phyloP scores from a whole-genome alignment of 2,797 vertebrate genomes.

The Sciaenops ocellatus region DNA sequence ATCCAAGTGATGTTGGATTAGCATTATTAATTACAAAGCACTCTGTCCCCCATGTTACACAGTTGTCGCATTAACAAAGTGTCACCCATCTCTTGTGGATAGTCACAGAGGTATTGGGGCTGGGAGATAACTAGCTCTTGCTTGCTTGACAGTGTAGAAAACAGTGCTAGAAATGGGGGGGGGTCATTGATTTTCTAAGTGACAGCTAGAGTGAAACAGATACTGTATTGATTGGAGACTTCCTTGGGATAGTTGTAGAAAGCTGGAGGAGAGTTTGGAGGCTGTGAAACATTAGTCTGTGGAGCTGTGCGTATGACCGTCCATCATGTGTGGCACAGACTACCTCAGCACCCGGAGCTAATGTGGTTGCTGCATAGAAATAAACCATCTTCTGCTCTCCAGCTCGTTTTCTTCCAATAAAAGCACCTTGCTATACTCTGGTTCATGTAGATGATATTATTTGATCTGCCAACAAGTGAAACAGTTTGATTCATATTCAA shows the following conservation, averaged over 20 bases:
- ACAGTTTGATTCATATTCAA: slow-evolving; percentile 66
- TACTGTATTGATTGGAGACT: slow-evolving; percentile 72
- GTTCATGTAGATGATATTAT: slow-evolving; percentile 45
- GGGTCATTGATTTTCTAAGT: slow-evolving; percentile 76
- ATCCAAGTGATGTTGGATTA: slow-evolving; percentile 75
- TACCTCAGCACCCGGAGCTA: slow-evolving; percentile 61
- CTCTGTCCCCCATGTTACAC: slow-evolving; percentile 43
- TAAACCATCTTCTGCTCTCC: slow-evolving; percentile 33
- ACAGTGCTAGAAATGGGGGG: slow-evolving; percentile 58
- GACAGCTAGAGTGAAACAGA: slow-evolving; percentile 66
- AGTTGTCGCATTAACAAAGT: slow-evolving; percentile 61
- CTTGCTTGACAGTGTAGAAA: slow-evolving; percentile 59
- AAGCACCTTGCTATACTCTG: slow-evolving; percentile 6
- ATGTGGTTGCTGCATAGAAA: slow-evolving; percentile 58
- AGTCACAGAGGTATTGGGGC: slow-evolving; percentile 16
- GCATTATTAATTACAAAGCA: slow-evolving; percentile 73
- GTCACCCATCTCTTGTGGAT: slow-evolving; percentile 52
- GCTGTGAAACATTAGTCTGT: slow-evolving; percentile 35
- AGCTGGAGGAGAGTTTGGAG: slow-evolving; percentile 35
- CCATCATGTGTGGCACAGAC: slow-evolving; percentile 65
- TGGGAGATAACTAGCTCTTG: slow-evolving; percentile 31
- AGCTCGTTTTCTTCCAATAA: slow-evolving; percentile 20
- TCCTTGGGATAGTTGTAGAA: slow-evolving; percentile 59
- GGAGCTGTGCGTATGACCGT: slow-evolving; percentile 42
- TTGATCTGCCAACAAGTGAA: slow-evolving; percentile 65